Evolutionary conservation across 2,888 invertebrate genomes (phyloP), one percentile per base, ranked within the genome.

Genomic region (Mesodorylaimus sp.): DNA sequence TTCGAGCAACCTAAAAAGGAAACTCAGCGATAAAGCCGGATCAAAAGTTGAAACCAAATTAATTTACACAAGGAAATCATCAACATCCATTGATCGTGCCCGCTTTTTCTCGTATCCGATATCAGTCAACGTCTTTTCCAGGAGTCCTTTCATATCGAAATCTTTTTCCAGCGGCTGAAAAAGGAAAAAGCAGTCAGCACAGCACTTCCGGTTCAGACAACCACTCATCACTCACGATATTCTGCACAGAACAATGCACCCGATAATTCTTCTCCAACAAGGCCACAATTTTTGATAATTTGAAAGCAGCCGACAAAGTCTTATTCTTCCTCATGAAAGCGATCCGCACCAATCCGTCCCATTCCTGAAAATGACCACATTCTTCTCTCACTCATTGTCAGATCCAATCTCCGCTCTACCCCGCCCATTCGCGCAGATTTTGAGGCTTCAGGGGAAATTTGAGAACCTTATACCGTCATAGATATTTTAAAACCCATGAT

Each of bases 241-340:
- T 85, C 56, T 83, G 77, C 41, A 89, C 66, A 55, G 89, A 88
- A 65, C 87, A 85, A 64, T 85, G 81, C 2, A 83, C 73, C 68
- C 76, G 79, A 66, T 86, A 93, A 72, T 95, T 97, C 64, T 85
- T 87, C 58, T 87, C 85, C 52, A 97, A 69, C 58, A 81, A 77
- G 52, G 83, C 78, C 56, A 83, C 67, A 1, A 89, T 85, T 50
- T 46, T 42, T 45, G 19, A 7, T 5, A 77, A 60, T 83, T 82
- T 84, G 67, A 97, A 95, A 28, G 79, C 77, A 36, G 91, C 84
- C 26, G 80, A 76, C 27, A 97, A 71, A 2, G 91, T 93, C 76
- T 93, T 97, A 69, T 97, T 97, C 71, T 97, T 97, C 52, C 95
- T 76, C 1, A 82, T 77, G 72, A 97, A 97, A 28, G 83, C 85